Evolutionary conservation across 2,888 invertebrate species (phyloP), one percentile per base, ranked within the genome.

Genomic region (Steinernema hermaphroditum): DNA sequence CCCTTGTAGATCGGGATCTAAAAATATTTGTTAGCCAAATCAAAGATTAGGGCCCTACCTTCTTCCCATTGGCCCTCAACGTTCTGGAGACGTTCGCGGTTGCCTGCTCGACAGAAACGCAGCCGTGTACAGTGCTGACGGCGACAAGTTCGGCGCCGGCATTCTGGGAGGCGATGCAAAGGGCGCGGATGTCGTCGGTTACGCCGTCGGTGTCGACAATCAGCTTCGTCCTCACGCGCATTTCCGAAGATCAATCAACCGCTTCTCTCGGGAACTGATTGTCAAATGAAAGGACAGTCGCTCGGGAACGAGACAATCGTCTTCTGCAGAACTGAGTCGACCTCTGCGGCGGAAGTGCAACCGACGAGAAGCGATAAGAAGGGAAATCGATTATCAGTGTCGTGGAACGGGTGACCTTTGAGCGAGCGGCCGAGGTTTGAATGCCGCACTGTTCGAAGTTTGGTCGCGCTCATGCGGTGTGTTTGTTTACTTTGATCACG

Each of bases 1-100:
- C 87, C 87, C 46, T 81, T 78, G 76, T 78, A 83, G 32, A 87
- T 78, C 0, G 85, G 86, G 14, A 87, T 81, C 70, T 78, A 43
- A 54, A 74, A 29, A 75, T 16, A 54, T 27, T 37, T 73, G 1
- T 1, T 6, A 2, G 22, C n/a, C 22, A 29, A 69, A 2, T 29
- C 22, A 19, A 37, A 74, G n/a, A 68, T 16, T 19, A 68, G 16
- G 9, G 62, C 9, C 24, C 24, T 70, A 71, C 69, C 24, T 69
- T 6, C 9, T 54, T 57, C 2, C 43, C 57, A 68, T 80, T 78
- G 16, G 83, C 85, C 43, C 83, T 70, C 14, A 82, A 71, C 12
- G 82, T 76, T 62, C 85, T 79, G 16, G 79, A 77, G 9, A 85
- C 75, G 72, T 85, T 85, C 37, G 81, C 81, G 2, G 80, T 79